Evolutionary conservation across 2,113 vertebrate genomes (phyloP).

Genomic region (Pogonocichla stellata): DNA sequence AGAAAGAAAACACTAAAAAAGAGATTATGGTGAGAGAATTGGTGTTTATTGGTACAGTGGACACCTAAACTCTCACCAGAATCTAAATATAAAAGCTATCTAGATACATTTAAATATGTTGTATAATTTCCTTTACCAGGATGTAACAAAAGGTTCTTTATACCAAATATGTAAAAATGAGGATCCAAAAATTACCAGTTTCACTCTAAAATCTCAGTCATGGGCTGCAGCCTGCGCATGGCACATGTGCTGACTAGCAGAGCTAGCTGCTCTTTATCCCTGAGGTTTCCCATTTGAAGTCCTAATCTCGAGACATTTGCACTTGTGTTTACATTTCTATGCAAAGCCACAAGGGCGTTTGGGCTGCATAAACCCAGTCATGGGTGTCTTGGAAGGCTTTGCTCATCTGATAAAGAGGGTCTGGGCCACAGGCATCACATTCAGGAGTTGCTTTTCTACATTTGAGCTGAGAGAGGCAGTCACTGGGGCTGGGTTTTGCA

Average conservation of each 20-base stretch:
- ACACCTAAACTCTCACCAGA: not conserved
- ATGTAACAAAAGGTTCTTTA: not conserved
- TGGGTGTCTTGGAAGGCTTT: not conserved
- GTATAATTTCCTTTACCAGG: not conserved
- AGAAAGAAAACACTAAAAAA: not conserved
- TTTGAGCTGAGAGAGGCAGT: not conserved
- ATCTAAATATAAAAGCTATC: not conserved
- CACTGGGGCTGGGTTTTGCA: not conserved
- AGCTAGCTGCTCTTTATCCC: not conserved
- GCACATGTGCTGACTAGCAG: not conserved
- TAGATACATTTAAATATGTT: not conserved
- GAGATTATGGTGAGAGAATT: not conserved
- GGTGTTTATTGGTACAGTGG: not conserved
- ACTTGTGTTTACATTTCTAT: not conserved
- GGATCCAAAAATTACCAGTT: not conserved
- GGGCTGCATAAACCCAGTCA: not conserved
- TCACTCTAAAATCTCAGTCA: not conserved
- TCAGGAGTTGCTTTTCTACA: not conserved
- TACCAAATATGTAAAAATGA: fast-evolving
- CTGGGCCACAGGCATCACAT: not conserved
- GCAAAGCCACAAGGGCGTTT: not conserved
- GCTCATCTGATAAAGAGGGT: not conserved
- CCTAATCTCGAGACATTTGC: not conserved
- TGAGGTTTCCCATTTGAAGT: not conserved
- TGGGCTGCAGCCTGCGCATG: not conserved